These are phyloP conservation scores for Drosophila navojoa DNA, from an alignment of 1,140 invertebrate species.

Conservation along the genomic window DNA sequence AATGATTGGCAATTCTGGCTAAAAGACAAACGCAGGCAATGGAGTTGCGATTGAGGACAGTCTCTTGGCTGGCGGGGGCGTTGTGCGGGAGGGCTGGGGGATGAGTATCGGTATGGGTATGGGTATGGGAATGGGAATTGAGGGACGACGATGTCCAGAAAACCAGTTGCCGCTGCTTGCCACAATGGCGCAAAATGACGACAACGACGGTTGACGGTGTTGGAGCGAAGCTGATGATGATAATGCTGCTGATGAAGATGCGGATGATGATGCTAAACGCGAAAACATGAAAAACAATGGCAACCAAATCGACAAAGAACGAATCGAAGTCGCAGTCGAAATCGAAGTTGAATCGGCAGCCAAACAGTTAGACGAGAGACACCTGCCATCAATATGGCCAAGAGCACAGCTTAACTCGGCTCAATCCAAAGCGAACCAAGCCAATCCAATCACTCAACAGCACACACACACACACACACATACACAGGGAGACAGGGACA, in stretches of 20 bases:
- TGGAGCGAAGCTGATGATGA: slow-evolving; percentile 3
- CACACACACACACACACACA: slow-evolving; percentile 28
- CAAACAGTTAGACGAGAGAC: slow-evolving; percentile 71
- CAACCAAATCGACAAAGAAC: slow-evolving; percentile 44
- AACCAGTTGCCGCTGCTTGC: slow-evolving; percentile 63
- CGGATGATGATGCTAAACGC: slow-evolving; percentile 44
- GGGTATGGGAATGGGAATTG: slow-evolving; percentile 8
- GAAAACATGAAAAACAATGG: slow-evolving; percentile 54
- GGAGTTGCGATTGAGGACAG: not conserved
- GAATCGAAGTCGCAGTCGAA: slow-evolving; percentile 8
- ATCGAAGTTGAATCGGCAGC: slow-evolving; percentile 12
- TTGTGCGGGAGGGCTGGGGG: not conserved
- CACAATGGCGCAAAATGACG: slow-evolving; percentile 58
- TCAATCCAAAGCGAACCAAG: slow-evolving; percentile 22
- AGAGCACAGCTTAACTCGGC: not conserved
- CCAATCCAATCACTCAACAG: slow-evolving; percentile 71
- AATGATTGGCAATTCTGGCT: slow-evolving; percentile 81
- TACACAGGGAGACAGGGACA: slow-evolving; percentile 5
- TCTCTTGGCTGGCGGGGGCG: too few species aligned
- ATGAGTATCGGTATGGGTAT: not conserved
- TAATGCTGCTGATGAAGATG: slow-evolving; percentile 15
- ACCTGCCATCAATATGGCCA: slow-evolving; percentile 53
- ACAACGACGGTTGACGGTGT: slow-evolving; percentile 10
- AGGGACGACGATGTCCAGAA: slow-evolving; percentile 39
- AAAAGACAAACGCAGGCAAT: slow-evolving; percentile 68